phyloP scores from a whole-genome alignment of 2,888 invertebrate genomes.

The Willowsia nigromaculata region DNA sequence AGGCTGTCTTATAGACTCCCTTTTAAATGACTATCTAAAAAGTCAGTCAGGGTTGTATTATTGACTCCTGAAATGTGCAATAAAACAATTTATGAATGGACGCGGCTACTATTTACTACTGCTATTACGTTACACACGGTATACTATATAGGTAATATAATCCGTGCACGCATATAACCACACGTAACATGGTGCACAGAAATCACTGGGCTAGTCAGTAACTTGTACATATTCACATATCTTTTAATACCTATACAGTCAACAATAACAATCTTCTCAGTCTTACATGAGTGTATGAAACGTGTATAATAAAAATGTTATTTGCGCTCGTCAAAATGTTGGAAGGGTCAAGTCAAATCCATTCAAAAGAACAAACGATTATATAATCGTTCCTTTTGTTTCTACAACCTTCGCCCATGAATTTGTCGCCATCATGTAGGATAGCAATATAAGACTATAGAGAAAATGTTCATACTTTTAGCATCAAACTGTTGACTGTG shows the following conservation, averaged over 20 bases:
- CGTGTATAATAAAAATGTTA: slow-evolving; percentile 45
- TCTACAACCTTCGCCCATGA: background rate
- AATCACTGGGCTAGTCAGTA: slow-evolving; percentile 31
- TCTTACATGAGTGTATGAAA: slow-evolving; percentile 5
- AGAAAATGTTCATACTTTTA: background rate
- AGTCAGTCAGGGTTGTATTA: slow-evolving; percentile 69
- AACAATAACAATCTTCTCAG: background rate
- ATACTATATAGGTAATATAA: background rate
- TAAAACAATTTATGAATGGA: slow-evolving; percentile 72
- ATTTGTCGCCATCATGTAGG: background rate
- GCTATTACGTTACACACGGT: slow-evolving; percentile 38
- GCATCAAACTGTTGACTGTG: too few relatives aligned
- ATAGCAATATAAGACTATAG: background rate
- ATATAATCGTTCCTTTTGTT: slow-evolving; percentile 48
- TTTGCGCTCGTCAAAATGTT: slow-evolving; percentile 57
- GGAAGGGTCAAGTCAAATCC: slow-evolving; percentile 60
- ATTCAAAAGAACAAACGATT: slow-evolving; percentile 54
- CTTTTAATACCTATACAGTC: background rate
- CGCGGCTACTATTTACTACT: slow-evolving; percentile 70
- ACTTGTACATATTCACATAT: background rate
- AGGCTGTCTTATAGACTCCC: slow-evolving; percentile 45
- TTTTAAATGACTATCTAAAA: slow-evolving; percentile 67
- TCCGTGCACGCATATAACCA: too few relatives aligned
- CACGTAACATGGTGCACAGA: background rate
- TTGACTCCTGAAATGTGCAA: slow-evolving; percentile 71